Percentiles rank a stretch among this genome's conserved stretches.
Evolutionary conservation across 2,888 invertebrate genomes (phyloP).

Genomic region (Chloromyia formosa): DNA sequence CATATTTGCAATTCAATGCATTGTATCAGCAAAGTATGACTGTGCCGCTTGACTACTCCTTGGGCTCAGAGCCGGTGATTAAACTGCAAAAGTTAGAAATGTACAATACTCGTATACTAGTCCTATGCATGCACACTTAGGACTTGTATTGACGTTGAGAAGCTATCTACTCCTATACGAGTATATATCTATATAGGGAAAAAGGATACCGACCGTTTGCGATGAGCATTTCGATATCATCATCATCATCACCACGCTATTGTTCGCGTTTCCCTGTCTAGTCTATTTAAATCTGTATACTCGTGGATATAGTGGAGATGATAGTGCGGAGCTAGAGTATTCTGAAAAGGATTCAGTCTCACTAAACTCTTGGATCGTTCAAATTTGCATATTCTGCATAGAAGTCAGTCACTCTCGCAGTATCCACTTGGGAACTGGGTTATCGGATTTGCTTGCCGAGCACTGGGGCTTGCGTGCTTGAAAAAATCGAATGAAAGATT

Average conservation of each 20-base stretch:
- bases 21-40: background rate
- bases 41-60: constrained; percentile 23
- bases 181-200: background rate
- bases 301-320: constrained; percentile 10
- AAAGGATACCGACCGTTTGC: constrained; percentile 31
- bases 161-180: background rate
- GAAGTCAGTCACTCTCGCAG: background rate
- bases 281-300: background rate
- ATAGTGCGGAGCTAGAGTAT: constrained; percentile 6
- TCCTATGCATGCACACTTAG: too few species aligned
- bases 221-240: constrained; percentile 42
- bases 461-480: background rate
- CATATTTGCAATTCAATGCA: constrained; percentile 35
- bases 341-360: constrained; percentile 34
- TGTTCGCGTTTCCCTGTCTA: constrained; percentile 28
- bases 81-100: constrained; percentile 15
- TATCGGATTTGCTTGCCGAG: constrained; percentile 2
- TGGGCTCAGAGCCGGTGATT: constrained; percentile 19
- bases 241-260: constrained; percentile 12
- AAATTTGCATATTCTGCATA: constrained; percentile 20
- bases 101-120: background rate
- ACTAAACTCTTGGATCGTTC: constrained; percentile 1
- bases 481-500: background rate
- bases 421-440: constrained; percentile 25
- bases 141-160: too few species aligned